These are phyloP conservation scores for Sakesphorus luctuosus DNA, from an alignment of 2,113 vertebrate genomes.

Conservation along the genomic window DNA sequence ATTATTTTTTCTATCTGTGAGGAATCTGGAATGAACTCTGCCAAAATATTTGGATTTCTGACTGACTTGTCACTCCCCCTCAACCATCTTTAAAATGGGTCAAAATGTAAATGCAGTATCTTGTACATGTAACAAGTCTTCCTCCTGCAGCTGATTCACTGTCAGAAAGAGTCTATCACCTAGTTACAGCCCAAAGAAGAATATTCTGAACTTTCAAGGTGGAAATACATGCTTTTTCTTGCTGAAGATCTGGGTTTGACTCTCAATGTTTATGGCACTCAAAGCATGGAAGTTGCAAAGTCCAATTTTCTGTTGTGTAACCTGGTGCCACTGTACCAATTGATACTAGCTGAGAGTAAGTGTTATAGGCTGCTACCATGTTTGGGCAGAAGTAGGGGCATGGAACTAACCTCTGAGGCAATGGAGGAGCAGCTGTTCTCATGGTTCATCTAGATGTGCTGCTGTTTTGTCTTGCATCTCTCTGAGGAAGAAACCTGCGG, in stretches of 20 bases:
- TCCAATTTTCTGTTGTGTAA: neutral
- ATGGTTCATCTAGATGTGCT: neutral
- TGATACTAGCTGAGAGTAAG: neutral
- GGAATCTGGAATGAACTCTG: constrained; percentile 1
- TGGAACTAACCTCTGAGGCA: neutral
- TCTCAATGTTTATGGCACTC: neutral
- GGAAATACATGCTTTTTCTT: neutral
- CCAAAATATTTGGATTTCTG: constrained; percentile 32
- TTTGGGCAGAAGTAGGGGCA: neutral
- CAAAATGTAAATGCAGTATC: constrained; percentile 11
- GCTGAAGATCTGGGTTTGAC: neutral
- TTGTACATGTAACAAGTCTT: neutral
- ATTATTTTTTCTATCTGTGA: neutral
- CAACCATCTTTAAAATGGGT: constrained; percentile 18
- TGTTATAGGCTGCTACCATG: neutral
- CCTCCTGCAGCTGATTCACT: neutral
- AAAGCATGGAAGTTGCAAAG: neutral
- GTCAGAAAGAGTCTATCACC: neutral
- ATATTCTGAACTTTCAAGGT: neutral
- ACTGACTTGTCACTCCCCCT: neutral
- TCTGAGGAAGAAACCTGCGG: neutral
- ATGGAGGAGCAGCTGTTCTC: neutral
- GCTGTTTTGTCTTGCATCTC: neutral
- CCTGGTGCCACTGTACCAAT: neutral
- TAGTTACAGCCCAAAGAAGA: neutral